Base-by-base conservation (phyloP, 2,888 invertebrate genomes). In the Clivina fossor region DNA sequence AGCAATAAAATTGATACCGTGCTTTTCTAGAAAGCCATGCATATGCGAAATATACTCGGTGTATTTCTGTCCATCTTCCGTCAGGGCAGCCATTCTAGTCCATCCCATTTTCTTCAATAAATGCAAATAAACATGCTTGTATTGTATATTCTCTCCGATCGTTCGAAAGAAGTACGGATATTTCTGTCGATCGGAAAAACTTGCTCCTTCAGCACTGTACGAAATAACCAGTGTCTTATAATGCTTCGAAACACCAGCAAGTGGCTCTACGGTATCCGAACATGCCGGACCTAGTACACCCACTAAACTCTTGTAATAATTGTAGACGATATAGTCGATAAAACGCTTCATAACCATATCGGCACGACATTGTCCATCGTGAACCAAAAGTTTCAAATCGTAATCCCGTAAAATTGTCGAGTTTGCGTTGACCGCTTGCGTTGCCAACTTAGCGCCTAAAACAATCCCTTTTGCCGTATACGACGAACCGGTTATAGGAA, bases 141-240 rank as follows among this genome's bases (percentile, higher is more conserved):
- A 86, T 65, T 87, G 84, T 47, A 80, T 81, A 67, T 88, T 87
- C 65, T 88, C 86, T 1, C 88, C 89, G 56, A 89, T 87, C 0
- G 90, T 90, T 7, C 90, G 73, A 69, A 88, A 89, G 72, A 90
- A 89, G 67, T 85, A 87, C 0, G 89, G 88, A 71, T 88, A 90
- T 58, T 81, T 83, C 2, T 74, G 72, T 15, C 86, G 76, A 69
- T 88, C 83, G 1, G 81, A 80, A 65, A 88, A 85, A 35, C 81
- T 82, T 1, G 85, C 81, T 0, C 88, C 88, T 69, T 90, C 89
- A 0, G 89, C 90, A 57, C 86, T 85, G 69, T 90, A 90, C 44
- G 88, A 88, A 57, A 90, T 83, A 1, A 88, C 82, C 56, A 87
- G 77, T 46, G 85, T 85, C 61, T 80, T 80, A 65, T 84, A 87